These are phyloP conservation scores for Trichogramma evanescens DNA, from an alignment of 2,888 invertebrate species.

Conservation along the genomic window DNA sequence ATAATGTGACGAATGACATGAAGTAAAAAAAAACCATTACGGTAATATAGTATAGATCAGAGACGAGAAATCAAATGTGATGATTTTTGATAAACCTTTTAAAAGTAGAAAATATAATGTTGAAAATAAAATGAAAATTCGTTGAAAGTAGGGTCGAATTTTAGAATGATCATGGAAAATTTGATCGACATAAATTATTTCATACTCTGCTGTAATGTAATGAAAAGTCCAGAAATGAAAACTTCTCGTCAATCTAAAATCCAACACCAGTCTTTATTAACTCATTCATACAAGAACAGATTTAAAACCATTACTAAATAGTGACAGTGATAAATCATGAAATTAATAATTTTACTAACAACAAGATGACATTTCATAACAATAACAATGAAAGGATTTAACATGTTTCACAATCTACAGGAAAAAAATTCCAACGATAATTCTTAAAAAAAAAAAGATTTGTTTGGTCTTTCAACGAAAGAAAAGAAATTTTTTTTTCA, in stretches of 20 bases:
- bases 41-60: slow-evolving; percentile 18
- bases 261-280: slow-evolving; percentile 14
- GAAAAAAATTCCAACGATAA: slow-evolving; percentile 16
- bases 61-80: slow-evolving; percentile 29
- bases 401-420: slow-evolving; percentile 18
- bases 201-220: not conserved
- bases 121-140: slow-evolving; percentile 36
- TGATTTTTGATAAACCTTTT: slow-evolving; percentile 30
- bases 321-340: slow-evolving; percentile 19
- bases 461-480: slow-evolving; percentile 5
- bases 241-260: slow-evolving; percentile 23
- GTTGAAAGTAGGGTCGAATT: slow-evolving; percentile 35
- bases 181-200: not conserved
- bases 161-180: slow-evolving; percentile 30
- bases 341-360: slow-evolving; percentile 19
- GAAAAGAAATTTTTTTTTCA: not conserved
- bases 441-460: slow-evolving; percentile 11
- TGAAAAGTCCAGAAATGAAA: not conserved
- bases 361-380: slow-evolving; percentile 20
- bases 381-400: slow-evolving; percentile 17
- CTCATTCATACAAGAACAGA: slow-evolving; percentile 20
- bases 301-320: slow-evolving; percentile 17
- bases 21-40: slow-evolving; percentile 22
- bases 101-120: slow-evolving; percentile 32
- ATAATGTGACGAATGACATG: slow-evolving; percentile 16